Evolutionary conservation across 2,797 vertebrate genomes (phyloP), one percentile per base, ranked within the genome.

Genomic region (Pygocentrus nattereri): DNA sequence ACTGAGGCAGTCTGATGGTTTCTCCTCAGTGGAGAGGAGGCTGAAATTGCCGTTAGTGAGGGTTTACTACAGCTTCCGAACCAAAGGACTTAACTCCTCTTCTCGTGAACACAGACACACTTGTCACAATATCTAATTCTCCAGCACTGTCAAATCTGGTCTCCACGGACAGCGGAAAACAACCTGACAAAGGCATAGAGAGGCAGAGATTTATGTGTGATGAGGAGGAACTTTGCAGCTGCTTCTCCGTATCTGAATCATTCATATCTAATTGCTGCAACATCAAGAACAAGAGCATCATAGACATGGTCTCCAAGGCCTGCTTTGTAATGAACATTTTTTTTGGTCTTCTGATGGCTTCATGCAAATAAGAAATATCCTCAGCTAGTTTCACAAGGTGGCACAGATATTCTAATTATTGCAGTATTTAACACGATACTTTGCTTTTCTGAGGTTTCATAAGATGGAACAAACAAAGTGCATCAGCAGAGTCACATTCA

Each of bases 71-170:
- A 44, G 58, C n/a, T 61, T 74, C 56, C 19, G 30, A 58, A 44
- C 27, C 70, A 56, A 77, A 61, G 31, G 31, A 75, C 61, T 27
- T 21, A 44, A 56, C n/a, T 18, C 23, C 58, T 54, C 58, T n/a
- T 27, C 70, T 69, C 69, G 65, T 8, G 71, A 52, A 73, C 54
- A 79, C 18, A 61, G 41, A 62, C 27, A 68, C 64, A 72, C 49
- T 80, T 77, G 82, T 80, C 74, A 72, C 15, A 77, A 23, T 69
- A 65, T 82, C 13, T 74, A 74, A 74, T 74, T 81, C 78, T 78
- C 58, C 65, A 68, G 52, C n/a, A 13, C 27, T 79, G 71, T 85
- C 83, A 82, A 56, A 82, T 47, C 44, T 18, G 41, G 56, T 81
- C 79, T 76, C 79, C 58, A 30, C 4, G 58, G 83, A 78, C 16